Base-by-base conservation (phyloP, 2,113 vertebrate genomes). In the Aphelocoma coerulescens region DNA sequence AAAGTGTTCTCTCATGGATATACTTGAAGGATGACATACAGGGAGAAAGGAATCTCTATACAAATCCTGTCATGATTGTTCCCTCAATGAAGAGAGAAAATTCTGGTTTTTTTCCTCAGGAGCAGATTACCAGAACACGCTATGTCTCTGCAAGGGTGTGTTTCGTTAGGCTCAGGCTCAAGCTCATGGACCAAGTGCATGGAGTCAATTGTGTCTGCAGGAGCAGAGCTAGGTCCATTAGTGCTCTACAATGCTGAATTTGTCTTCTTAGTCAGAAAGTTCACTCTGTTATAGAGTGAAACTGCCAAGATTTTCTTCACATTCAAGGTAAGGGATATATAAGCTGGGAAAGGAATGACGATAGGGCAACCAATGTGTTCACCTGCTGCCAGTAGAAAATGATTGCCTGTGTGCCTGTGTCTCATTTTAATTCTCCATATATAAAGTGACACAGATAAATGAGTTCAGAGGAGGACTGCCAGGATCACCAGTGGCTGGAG, bases 391-490 rank as follows among this genome's bases (percentile, higher is more conserved):
- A 49, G 5, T 32, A 32, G 28, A 59, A 66, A 72, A 63, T 32
- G 0, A 16, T 49, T 58, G 58, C 17, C 28, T 86, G 2, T 0
- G 0, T 86, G 33, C 41, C 16, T n/a, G 3, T 67, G 27, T 49
- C 26, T 69, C 39, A 27, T 55, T 82, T 71, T 57, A n/a, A 12
- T 61, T 85, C 21, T 79, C 14, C 52, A 71, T 15, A 28, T 57
- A 23, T 5, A 68, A 48, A 33, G 30, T 44, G 49, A n/a, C 8
- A 16, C 9, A 37, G n/a, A n/a, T 5, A 58, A 52, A 43, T 0
- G 3, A 59, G 21, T 49, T 91, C 37, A 58, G 37, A 43, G 18
- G 6, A 37, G 20, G 23, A 30, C n/a, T 20, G 15, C 18, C 10
- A 27, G 22, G 77, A 54, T 80, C 22, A 32, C 44, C 8, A 14